Conservation (phyloP, 2,113 vertebrate genomes). For the Chiloscyllium plagiosum region DNA sequence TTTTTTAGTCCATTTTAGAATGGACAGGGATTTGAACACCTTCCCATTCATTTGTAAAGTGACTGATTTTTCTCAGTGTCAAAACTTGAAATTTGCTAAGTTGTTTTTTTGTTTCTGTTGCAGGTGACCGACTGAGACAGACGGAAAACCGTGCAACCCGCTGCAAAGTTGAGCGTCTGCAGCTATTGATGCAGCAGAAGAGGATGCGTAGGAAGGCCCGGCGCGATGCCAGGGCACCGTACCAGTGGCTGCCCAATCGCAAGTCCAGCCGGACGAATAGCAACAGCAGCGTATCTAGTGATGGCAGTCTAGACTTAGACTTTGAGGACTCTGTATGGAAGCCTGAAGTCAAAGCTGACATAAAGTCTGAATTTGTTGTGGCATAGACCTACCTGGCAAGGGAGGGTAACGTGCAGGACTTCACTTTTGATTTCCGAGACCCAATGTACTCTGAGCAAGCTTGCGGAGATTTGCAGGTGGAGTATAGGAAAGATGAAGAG, state of each 20-base stretch:
- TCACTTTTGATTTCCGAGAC: slow-evolving; percentile 13
- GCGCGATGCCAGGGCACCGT: slow-evolving; percentile 77
- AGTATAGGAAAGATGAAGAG: background rate
- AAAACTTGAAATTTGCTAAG: too few relatives aligned
- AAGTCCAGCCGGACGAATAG: slow-evolving; percentile 84
- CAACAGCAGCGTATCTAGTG: slow-evolving; percentile 73
- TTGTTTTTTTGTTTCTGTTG: background rate
- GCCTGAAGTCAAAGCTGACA: slow-evolving; percentile 89
- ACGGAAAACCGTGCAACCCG: slow-evolving; percentile 92
- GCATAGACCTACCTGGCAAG: slow-evolving; percentile 55
- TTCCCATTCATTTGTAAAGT: background rate
- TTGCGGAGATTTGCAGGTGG: background rate
- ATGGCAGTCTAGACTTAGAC: slow-evolving; percentile 85
- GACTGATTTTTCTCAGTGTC: background rate
- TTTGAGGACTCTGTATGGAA: slow-evolving; percentile 97
- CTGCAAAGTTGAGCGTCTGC: slow-evolving; percentile 91
- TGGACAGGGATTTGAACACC: background rate
- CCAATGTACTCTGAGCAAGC: slow-evolving; percentile 19
- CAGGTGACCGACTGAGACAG: slow-evolving; percentile 88
- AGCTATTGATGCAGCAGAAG: slow-evolving; percentile 94
- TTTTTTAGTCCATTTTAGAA: background rate
- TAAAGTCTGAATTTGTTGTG: slow-evolving; percentile 92
- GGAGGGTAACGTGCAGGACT: slow-evolving; percentile 37
- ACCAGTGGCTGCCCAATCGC: slow-evolving; percentile 87
- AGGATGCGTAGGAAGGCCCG: slow-evolving; percentile 86